Base-by-base conservation (phyloP, 1,140 invertebrate genomes). In the Hylaeus anthracinus region DNA sequence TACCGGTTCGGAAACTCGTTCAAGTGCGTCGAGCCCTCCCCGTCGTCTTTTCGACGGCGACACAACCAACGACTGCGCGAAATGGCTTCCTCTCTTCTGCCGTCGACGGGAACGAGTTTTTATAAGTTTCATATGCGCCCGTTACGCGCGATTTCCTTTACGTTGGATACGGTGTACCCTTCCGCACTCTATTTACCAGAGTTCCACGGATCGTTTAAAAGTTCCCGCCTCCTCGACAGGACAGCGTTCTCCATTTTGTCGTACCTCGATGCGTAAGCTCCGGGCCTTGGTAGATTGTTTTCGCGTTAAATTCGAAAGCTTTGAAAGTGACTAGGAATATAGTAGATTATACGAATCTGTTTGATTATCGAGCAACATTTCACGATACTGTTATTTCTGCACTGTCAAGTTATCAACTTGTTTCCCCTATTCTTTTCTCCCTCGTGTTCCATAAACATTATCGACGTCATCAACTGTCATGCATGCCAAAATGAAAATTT, bases 61-160 rank as follows among this genome's bases (percentile, higher is more conserved):
- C n/a, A 26, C 65, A 37, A 9, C n/a, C 65, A 37, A 67, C 65
- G 65, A 67, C 45, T 14, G 43, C 45, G 45, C 65, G 45, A 51
- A 67, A 67, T 67, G 45, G 65, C 65, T 51, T 37, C 45, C 60
- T 26, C 26, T 53, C 64, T 12, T 6, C 65, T 45, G 45, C 9
- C 51, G 51, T 51, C 2, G 65, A 0, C 65, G 43, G 26, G 45
- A 67, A 67, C 65, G 65, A 67, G 65, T 26, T 67, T 67, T 67
- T 67, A 51, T 51, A 67, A 67, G 65, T 67, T 67, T 67, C 65
- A 67, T 67, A 67, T 41, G 65, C 65, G 65, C 15, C 45, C 65
- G 65, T 67, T 67, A 67, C 65, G 65, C 65, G 65, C 65, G 65
- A 67, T 67, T 67, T 37, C 65, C 43, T 45, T 45, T 26, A n/a